phyloP scores from a whole-genome alignment of 2,888 invertebrate genomes.

The Aleiodes testaceus region DNA sequence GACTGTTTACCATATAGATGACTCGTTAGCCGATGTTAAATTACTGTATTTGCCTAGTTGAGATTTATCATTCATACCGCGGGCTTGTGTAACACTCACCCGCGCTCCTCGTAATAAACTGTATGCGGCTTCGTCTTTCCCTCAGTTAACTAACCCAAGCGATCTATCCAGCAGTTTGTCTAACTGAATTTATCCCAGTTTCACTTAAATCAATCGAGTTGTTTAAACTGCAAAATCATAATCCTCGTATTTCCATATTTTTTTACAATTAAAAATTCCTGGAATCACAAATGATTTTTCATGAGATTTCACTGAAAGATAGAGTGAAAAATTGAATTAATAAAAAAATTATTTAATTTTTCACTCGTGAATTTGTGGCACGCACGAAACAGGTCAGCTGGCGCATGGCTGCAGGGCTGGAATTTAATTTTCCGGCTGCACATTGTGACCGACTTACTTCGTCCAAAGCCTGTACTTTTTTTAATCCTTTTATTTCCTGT shows the following conservation, averaged over 20 bases:
- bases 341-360: conserved; percentile 21
- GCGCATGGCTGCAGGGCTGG: conserved; percentile 44
- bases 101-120: conserved; percentile 14
- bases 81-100: background rate
- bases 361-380: conserved; percentile 22
- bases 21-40: conserved; percentile 70
- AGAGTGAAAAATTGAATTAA: conserved; percentile 1
- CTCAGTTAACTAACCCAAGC: conserved; percentile 2
- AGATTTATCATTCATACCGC: conserved; percentile 65
- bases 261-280: too few species aligned
- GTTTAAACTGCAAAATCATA: too few species aligned
- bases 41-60: conserved; percentile 69
- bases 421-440: conserved; percentile 65
- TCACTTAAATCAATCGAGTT: too few species aligned
- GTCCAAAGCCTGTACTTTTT: conserved; percentile 44
- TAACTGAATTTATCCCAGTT: conserved; percentile 9
- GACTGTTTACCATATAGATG: conserved; percentile 71
- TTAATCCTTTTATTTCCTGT: conserved; percentile 23
- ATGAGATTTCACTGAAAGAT: too few species aligned
- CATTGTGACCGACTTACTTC: conserved; percentile 56
- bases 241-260: too few species aligned
- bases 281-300: too few species aligned
- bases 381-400: conserved; percentile 30
- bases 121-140: conserved; percentile 2
- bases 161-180: background rate